Percentiles rank a stretch among this genome's conserved stretches.
Conservation (phyloP, 1,140 invertebrate genomes). For the Calephelis virginiensis region DNA sequence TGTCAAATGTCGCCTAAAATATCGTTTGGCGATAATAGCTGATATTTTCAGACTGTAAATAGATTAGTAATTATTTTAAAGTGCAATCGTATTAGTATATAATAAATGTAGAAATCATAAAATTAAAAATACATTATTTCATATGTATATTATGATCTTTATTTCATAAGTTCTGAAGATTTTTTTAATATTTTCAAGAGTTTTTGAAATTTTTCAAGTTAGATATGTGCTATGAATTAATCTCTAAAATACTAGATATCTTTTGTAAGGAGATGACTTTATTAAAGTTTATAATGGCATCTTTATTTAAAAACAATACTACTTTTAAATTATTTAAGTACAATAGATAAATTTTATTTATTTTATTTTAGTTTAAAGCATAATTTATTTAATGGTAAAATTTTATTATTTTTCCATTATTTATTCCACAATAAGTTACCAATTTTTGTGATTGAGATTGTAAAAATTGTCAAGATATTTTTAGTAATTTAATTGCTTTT, state of each 20-base stretch:
- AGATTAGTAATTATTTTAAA: conserved; percentile 57
- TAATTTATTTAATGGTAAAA: conserved; percentile 8
- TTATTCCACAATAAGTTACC: conserved; percentile 35
- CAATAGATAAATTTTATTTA: neutral
- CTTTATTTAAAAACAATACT: neutral
- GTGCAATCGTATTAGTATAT: conserved; percentile 66
- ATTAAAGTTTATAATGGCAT: neutral
- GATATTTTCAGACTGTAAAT: conserved; percentile 32
- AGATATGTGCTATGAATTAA: neutral
- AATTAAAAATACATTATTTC: conserved; percentile 22
- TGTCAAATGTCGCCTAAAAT: conserved; percentile 16
- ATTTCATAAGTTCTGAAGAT: neutral
- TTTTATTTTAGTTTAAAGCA: neutral
- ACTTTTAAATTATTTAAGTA: neutral
- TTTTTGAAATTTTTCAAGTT: neutral
- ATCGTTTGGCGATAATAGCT: conserved; percentile 7
- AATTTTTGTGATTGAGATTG: conserved; percentile 43
- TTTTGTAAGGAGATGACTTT: neutral
- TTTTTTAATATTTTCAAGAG: neutral
- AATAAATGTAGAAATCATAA: conserved; percentile 36
- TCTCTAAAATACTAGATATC: neutral
- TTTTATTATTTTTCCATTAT: conserved; percentile 21
- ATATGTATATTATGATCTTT: conserved; percentile 11
- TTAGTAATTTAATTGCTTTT: conserved; percentile 47
- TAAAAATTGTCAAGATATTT: conserved; percentile 27